These are phyloP conservation scores for Chlorospingus semifuscus DNA, from an alignment of 2,797 vertebrate species.

Conservation along the genomic window DNA sequence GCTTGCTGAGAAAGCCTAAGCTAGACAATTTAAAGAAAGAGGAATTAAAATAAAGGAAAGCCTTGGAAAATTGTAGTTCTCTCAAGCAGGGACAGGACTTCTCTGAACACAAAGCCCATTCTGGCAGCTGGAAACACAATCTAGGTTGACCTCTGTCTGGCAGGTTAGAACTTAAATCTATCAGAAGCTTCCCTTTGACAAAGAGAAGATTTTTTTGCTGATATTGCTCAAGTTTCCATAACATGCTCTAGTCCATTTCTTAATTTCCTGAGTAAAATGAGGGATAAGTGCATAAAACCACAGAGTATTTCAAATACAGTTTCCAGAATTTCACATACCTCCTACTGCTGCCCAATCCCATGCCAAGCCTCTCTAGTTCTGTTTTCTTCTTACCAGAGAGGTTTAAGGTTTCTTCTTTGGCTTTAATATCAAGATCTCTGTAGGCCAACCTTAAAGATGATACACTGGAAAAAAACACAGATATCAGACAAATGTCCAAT, in stretches of 20 bases:
- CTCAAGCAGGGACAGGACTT: background rate
- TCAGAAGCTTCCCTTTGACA: background rate
- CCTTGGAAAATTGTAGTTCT: background rate
- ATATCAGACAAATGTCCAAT: background rate
- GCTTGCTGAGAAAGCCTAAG: background rate
- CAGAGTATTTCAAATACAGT: background rate
- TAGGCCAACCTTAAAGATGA: constrained; percentile 86
- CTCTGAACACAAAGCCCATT: background rate
- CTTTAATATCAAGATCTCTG: constrained; percentile 87
- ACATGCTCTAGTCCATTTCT: background rate
- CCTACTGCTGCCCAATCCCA: constrained; percentile 85
- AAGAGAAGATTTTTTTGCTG: background rate
- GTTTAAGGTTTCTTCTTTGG: constrained; percentile 80
- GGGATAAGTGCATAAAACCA: background rate
- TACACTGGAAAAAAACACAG: constrained; percentile 55
- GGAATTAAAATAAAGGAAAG: background rate
- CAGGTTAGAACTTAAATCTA: background rate
- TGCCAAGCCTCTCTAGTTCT: constrained; percentile 91
- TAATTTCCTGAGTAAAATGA: background rate
- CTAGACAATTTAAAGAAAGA: background rate
- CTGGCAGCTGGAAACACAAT: background rate
- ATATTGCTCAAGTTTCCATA: background rate
- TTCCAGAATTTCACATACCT: constrained; percentile 72
- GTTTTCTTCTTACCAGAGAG: constrained; percentile 83
- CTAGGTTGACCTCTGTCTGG: background rate